Evolutionary conservation across 35 echinoderm and acorn worm species (phyloP).

Genomic region (Heliocidaris erythrogramma): DNA sequence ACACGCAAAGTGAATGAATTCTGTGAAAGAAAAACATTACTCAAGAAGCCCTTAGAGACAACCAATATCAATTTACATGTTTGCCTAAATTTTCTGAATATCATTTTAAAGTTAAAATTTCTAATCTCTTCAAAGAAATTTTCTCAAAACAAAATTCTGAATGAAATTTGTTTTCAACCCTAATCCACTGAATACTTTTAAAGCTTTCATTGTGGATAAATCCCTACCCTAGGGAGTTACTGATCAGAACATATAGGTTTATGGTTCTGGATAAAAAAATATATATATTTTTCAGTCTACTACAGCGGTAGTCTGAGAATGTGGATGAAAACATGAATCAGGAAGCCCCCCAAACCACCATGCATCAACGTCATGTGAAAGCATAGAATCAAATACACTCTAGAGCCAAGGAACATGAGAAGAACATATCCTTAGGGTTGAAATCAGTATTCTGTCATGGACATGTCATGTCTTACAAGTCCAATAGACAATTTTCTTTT

Average conservation of each 20-base stretch:
- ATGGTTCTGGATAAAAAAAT: background rate
- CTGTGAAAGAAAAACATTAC: background rate
- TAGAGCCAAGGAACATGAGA: background rate
- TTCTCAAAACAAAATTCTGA: background rate
- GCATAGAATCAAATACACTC: background rate
- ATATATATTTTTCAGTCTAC: background rate
- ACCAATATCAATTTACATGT: background rate
- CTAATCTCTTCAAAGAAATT: background rate
- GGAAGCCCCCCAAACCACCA: background rate
- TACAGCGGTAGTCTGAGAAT: background rate
- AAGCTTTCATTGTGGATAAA: background rate
- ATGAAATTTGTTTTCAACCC: background rate
- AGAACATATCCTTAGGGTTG: background rate
- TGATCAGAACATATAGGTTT: background rate
- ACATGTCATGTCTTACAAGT: slow-evolving; percentile 3
- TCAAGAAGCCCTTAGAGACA: background rate
- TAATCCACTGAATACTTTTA: background rate
- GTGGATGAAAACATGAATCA: background rate
- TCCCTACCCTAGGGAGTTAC: background rate
- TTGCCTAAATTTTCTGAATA: background rate
- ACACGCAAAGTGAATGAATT: background rate
- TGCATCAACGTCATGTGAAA: background rate
- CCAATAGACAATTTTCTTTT: background rate
- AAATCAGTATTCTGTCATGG: slow-evolving; percentile 17
- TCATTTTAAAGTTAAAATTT: background rate